A percentile compares a stretch with the other conserved stretches of the same genome.
Evolutionary conservation across 2,888 invertebrate genomes (phyloP).

Genomic region (Baccha elongata): DNA sequence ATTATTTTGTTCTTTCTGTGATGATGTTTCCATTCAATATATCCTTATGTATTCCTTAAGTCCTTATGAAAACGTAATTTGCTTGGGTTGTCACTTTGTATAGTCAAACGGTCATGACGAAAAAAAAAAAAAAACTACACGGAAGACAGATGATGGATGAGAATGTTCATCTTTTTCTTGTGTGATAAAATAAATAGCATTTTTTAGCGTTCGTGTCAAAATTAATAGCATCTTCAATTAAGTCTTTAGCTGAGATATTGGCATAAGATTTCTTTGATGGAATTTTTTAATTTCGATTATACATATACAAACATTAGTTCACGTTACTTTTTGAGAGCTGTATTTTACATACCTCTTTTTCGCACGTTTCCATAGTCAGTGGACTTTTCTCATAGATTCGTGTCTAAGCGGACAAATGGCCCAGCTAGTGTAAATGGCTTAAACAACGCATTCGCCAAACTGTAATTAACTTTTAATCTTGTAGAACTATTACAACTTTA

Average conservation of each 20-base stretch:
- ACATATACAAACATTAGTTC: no score
- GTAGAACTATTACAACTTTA: no score
- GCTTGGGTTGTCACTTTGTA: constrained; percentile 5
- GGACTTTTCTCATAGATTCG: no score
- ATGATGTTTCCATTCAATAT: constrained; percentile 11
- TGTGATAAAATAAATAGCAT: constrained; percentile 14
- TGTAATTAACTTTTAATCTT: no score
- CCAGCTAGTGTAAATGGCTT: no score
- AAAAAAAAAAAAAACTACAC: not conserved
- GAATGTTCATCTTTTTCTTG: constrained; percentile 1
- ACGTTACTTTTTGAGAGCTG: no score
- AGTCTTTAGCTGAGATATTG: not conserved
- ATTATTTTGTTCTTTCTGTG: not conserved
- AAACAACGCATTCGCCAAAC: no score
- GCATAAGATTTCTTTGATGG: not conserved
- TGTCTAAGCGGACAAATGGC: no score
- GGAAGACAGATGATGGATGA: constrained; percentile 6
- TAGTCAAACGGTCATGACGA: not conserved
- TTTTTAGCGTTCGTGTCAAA: not conserved
- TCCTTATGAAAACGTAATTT: constrained; percentile 14
- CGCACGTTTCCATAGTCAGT: no score
- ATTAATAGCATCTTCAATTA: not conserved
- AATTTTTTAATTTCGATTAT: no score
- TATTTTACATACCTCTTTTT: no score
- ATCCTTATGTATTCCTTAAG: constrained; percentile 3